Percentiles rank a stretch among this genome's conserved stretches.
Evolutionary conservation across 2,888 invertebrate genomes (phyloP).

Genomic region (Petrolisthes cinctipes): DNA sequence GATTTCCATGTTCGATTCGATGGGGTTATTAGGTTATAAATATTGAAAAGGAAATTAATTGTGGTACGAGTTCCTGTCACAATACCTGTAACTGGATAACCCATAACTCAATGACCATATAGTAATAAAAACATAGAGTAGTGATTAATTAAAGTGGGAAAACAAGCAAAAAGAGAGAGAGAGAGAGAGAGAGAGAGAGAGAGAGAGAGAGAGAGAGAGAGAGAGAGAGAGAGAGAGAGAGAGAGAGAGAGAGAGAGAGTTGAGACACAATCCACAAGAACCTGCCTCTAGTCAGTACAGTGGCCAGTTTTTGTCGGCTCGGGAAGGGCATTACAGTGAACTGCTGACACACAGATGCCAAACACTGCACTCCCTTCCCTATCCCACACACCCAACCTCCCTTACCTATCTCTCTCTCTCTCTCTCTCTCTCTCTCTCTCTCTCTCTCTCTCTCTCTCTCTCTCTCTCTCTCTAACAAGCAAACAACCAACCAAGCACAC

Average conservation of each 20-base stretch:
- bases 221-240: slow-evolving; percentile 3
- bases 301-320: no score
- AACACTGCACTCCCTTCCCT: neutral
- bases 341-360: no score
- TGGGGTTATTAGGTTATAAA: neutral
- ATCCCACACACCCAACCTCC: neutral
- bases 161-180: slow-evolving; percentile 23
- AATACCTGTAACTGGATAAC: no score
- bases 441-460: slow-evolving; percentile 11
- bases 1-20: neutral
- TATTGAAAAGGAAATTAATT: neutral
- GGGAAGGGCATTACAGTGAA: no score
- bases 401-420: neutral
- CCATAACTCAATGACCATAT: no score
- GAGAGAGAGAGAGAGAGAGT: neutral
- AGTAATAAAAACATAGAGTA: no score
- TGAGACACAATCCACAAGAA: neutral
- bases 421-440: neutral
- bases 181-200: slow-evolving; percentile 24
- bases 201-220: slow-evolving; percentile 6
- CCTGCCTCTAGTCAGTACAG: neutral
- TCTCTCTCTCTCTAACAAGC: neutral
- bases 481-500: neutral
- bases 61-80: neutral
- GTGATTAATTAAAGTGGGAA: no score